These are phyloP conservation scores for Cyanoderma ruficeps DNA, from an alignment of 2,113 vertebrate genomes.

Conservation along the genomic window DNA sequence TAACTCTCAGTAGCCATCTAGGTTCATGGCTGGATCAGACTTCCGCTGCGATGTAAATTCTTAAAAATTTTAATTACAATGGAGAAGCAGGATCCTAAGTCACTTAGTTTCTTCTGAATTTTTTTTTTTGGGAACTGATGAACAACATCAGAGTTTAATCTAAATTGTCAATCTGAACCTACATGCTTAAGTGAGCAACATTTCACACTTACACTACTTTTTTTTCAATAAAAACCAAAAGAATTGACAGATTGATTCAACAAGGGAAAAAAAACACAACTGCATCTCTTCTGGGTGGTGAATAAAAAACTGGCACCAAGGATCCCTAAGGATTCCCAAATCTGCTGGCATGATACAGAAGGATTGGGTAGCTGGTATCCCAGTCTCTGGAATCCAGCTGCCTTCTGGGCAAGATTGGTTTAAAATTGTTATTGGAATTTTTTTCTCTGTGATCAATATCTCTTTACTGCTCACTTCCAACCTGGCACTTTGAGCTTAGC, in stretches of 20 bases:
- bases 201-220: neutral
- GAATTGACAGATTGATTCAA: fast-evolving
- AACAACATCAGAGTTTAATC: neutral
- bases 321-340: neutral
- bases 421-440: neutral
- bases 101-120: neutral
- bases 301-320: neutral
- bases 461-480: neutral
- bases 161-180: neutral
- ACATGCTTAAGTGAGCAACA: neutral
- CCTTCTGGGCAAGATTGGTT: neutral
- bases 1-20: neutral
- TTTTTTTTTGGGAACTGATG: neutral
- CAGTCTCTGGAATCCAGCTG: neutral
- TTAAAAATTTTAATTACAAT: neutral
- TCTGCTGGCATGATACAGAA: neutral
- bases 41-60: neutral
- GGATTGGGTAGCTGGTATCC: neutral
- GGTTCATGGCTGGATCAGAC: neutral
- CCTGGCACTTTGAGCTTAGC: neutral
- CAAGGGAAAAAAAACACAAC: neutral
- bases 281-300: neutral
- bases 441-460: neutral
- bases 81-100: neutral
- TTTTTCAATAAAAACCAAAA: neutral